phyloP scores from a whole-genome alignment of 2,888 invertebrate species.

The Hypomecis punctinalis region DNA sequence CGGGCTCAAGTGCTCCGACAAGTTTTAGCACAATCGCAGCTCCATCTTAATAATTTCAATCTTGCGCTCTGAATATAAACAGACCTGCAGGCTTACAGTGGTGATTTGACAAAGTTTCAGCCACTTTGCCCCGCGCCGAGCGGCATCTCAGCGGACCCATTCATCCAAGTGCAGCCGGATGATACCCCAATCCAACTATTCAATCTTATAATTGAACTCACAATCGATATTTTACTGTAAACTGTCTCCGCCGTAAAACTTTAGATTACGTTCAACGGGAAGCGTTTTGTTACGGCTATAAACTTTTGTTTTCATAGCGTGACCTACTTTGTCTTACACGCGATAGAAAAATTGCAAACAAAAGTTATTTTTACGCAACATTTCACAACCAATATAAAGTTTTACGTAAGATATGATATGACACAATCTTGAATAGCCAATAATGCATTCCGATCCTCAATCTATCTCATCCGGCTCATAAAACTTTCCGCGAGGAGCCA shows the following conservation, averaged over 20 bases:
- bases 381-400: constrained; percentile 47
- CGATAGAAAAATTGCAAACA: constrained; percentile 24
- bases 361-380: constrained; percentile 43
- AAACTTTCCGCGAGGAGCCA: constrained; percentile 69
- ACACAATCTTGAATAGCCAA: constrained; percentile 74
- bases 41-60: constrained; percentile 81
- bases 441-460: constrained; percentile 74
- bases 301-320: constrained; percentile 28
- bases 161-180: constrained; percentile 34
- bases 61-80: constrained; percentile 73
- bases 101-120: constrained; percentile 74
- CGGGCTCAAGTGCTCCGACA: constrained; percentile 66
- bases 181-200: constrained; percentile 28
- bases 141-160: constrained; percentile 40
- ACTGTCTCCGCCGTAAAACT: constrained; percentile 27
- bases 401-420: constrained; percentile 54
- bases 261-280: constrained; percentile 23
- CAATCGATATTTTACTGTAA: constrained; percentile 31
- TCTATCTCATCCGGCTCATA: constrained; percentile 75
- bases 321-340: constrained; percentile 19
- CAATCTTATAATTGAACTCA: constrained; percentile 34
- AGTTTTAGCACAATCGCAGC: constrained; percentile 75
- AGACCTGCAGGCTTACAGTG: constrained; percentile 69
- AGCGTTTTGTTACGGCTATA: constrained; percentile 21
- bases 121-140: constrained; percentile 47